phyloP scores from a whole-genome alignment of 2,797 vertebrate genomes.

The Mus spretus region DNA sequence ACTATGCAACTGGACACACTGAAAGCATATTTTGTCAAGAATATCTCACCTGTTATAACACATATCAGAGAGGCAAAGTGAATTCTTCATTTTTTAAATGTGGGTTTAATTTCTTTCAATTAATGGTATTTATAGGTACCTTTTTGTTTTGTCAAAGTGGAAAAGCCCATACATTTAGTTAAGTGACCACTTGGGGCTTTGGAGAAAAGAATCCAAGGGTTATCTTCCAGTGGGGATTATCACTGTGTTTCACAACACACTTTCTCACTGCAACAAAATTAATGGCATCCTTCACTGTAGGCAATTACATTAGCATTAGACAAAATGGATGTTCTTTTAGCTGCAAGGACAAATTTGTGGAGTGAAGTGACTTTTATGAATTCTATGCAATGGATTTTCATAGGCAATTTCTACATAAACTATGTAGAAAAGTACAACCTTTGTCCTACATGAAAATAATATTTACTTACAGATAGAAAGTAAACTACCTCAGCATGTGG shows the following conservation, averaged over 20 bases:
- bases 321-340: background rate
- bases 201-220: background rate
- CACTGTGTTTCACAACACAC: conserved; percentile 6
- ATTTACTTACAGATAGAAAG: background rate
- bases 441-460: background rate
- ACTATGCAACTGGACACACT: background rate
- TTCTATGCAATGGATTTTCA: background rate
- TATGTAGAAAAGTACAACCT: background rate
- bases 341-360: background rate
- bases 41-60: conserved; percentile 48
- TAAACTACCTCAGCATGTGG: background rate
- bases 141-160: conserved; percentile 38
- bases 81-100: conserved; percentile 26
- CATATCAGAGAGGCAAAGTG: conserved; percentile 12
- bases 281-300: background rate
- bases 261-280: conserved; percentile 31
- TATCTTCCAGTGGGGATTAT: conserved; percentile 49
- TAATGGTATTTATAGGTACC: background rate
- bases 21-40: background rate
- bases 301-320: background rate
- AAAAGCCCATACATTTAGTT: conserved; percentile 5
- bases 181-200: conserved; percentile 62
- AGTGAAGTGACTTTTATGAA: background rate
- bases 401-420: background rate
- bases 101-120: background rate